Evolutionary conservation across 2,888 invertebrate species (phyloP).

Genomic region (Conops quadrifasciatus): DNA sequence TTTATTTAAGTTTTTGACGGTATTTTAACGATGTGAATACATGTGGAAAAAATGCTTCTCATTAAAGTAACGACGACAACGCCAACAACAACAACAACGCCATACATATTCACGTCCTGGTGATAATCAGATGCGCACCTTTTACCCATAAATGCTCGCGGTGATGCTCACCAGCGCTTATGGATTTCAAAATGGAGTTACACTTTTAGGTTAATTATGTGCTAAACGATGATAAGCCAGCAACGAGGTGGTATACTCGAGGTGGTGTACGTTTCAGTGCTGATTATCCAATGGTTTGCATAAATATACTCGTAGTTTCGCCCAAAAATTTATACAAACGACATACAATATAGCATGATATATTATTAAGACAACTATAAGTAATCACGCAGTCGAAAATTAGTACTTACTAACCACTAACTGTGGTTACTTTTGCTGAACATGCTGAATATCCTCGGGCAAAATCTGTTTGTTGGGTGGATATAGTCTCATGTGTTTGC

Average conservation of each 20-base stretch:
- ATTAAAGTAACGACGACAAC: conserved; percentile 51
- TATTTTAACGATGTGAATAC: conserved; percentile 61
- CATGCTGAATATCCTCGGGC: too few species aligned
- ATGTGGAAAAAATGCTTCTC: conserved; percentile 52
- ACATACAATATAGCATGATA: too few species aligned
- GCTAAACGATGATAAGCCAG: conserved; percentile 52
- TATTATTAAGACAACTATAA: too few species aligned
- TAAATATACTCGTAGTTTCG: not conserved
- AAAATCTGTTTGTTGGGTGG: too few species aligned
- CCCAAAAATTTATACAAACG: too few species aligned
- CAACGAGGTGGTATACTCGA: not conserved
- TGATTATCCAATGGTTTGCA: not conserved
- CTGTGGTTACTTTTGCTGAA: too few species aligned
- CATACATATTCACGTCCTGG: conserved; percentile 60
- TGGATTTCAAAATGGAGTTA: conserved; percentile 55
- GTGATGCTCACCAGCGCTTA: not conserved
- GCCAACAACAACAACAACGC: conserved; percentile 41
- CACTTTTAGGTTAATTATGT: conserved; percentile 63
- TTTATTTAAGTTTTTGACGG: conserved; percentile 60
- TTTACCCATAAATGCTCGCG: conserved; percentile 33
- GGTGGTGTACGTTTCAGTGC: not conserved
- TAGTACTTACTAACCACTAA: too few species aligned
- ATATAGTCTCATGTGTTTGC: too few species aligned
- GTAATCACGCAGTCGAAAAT: too few species aligned
- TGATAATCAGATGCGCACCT: conserved; percentile 62